A percentile compares a stretch with the other conserved stretches of the same genome.
Conservation (phyloP, 1,140 invertebrate species). For the Globodera ellingtonae region DNA sequence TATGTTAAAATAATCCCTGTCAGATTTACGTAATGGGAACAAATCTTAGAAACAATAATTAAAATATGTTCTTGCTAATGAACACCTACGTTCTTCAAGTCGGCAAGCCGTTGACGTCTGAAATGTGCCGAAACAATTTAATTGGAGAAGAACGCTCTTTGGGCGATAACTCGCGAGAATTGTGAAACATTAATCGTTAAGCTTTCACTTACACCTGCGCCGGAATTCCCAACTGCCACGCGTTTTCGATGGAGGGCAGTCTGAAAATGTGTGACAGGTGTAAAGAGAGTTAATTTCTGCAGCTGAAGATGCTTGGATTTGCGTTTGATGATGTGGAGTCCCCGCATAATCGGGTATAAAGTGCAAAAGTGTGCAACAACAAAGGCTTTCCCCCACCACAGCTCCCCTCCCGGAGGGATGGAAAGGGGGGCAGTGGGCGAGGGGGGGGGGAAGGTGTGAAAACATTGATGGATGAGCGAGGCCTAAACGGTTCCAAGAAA, state of each 20-base stretch:
- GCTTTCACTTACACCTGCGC: constrained; percentile 29
- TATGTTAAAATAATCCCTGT: background rate
- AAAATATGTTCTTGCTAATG: background rate
- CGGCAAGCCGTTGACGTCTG: constrained; percentile 14
- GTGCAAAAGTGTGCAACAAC: no score
- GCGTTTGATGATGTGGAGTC: no score
- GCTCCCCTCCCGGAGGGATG: no score
- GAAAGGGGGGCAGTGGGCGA: background rate
- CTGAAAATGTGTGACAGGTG: constrained; percentile 30
- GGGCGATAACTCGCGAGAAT: background rate
- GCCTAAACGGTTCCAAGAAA: background rate
- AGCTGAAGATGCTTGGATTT: no score
- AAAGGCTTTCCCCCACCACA: no score
- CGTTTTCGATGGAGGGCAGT: constrained; percentile 35
- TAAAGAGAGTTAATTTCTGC: background rate
- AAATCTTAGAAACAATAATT: background rate
- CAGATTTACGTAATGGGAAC: background rate
- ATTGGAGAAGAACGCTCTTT: background rate
- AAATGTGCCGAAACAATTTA: constrained; percentile 5
- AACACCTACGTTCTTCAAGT: constrained; percentile 7
- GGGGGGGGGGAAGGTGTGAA: background rate
- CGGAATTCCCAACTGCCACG: constrained; percentile 41
- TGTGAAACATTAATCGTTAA: background rate
- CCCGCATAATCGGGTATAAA: no score
- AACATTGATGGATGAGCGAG: background rate